A percentile compares a stretch with the other conserved stretches of the same genome.
phyloP scores from a whole-genome alignment of 2,113 vertebrate genomes.

The Montifringilla adamsi region DNA sequence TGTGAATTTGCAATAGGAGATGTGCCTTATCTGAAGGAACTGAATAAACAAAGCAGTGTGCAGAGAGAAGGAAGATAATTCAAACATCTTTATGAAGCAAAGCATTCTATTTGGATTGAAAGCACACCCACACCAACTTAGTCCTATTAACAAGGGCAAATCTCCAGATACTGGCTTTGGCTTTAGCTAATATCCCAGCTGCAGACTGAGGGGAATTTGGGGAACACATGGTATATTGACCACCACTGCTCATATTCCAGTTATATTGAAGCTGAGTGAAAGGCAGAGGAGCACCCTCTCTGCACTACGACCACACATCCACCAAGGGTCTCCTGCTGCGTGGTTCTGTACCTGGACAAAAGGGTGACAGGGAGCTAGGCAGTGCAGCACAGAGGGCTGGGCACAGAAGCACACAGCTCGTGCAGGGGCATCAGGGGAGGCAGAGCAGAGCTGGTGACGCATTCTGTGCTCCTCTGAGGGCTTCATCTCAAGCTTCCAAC shows the following conservation, averaged over 20 bases:
- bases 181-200: background rate
- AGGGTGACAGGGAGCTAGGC: background rate
- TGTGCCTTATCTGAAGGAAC: background rate
- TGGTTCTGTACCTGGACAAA: background rate
- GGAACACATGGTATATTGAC: background rate
- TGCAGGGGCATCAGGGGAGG: background rate
- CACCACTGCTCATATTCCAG: background rate
- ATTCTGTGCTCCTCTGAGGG: background rate
- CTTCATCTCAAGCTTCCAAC: background rate
- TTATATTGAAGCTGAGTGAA: background rate
- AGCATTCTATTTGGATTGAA: background rate
- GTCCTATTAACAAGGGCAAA: background rate
- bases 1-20: background rate
- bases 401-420: background rate
- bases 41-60: background rate
- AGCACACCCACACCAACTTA: background rate
- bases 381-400: background rate
- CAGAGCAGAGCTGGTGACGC: accelerated
- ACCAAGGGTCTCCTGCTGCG: background rate
- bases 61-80: background rate
- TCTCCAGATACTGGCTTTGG: background rate
- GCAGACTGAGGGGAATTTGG: background rate
- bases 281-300: background rate
- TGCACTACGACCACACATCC: background rate
- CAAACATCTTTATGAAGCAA: background rate